These are phyloP conservation scores for Selenia dentaria DNA, from an alignment of 2,888 invertebrate genomes.

Conservation along the genomic window DNA sequence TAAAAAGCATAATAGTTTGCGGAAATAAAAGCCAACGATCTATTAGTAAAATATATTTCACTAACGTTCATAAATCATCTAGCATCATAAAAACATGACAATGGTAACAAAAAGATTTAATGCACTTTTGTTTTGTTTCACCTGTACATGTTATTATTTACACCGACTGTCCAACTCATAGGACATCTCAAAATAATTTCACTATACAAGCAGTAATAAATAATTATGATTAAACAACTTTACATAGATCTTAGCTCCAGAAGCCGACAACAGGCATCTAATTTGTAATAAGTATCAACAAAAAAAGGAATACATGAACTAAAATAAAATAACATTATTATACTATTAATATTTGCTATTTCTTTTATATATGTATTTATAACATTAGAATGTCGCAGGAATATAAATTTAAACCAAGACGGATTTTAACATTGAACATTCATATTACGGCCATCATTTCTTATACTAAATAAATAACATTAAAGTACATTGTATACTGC, in stretches of 20 bases:
- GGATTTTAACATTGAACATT: slow-evolving; percentile 31
- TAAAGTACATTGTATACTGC: slow-evolving; percentile 32
- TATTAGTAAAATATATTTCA: slow-evolving; percentile 76
- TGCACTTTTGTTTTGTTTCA: slow-evolving; percentile 41
- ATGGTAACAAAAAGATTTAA: slow-evolving; percentile 35
- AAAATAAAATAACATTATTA: background rate
- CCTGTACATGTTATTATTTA: slow-evolving; percentile 42
- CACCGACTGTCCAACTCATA: slow-evolving; percentile 29
- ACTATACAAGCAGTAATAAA: slow-evolving; percentile 35
- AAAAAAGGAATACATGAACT: slow-evolving; percentile 10
- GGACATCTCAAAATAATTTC: slow-evolving; percentile 12
- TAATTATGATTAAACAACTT: slow-evolving; percentile 31
- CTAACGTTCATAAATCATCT: slow-evolving; percentile 69
- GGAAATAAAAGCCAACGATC: slow-evolving; percentile 43
- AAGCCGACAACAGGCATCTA: slow-evolving; percentile 31
- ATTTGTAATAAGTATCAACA: slow-evolving; percentile 14
- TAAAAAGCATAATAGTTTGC: too few species aligned
- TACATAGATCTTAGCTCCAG: slow-evolving; percentile 52
- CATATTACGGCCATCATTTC: slow-evolving; percentile 47
- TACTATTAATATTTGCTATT: background rate
- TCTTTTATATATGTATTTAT: slow-evolving; percentile 5
- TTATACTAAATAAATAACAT: slow-evolving; percentile 64
- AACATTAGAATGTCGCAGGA: slow-evolving; percentile 7
- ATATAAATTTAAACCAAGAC: slow-evolving; percentile 17
- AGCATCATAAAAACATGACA: slow-evolving; percentile 55